These are phyloP conservation scores for Phytoseiulus persimilis DNA, from an alignment of 2,888 invertebrate genomes.

Conservation along the genomic window DNA sequence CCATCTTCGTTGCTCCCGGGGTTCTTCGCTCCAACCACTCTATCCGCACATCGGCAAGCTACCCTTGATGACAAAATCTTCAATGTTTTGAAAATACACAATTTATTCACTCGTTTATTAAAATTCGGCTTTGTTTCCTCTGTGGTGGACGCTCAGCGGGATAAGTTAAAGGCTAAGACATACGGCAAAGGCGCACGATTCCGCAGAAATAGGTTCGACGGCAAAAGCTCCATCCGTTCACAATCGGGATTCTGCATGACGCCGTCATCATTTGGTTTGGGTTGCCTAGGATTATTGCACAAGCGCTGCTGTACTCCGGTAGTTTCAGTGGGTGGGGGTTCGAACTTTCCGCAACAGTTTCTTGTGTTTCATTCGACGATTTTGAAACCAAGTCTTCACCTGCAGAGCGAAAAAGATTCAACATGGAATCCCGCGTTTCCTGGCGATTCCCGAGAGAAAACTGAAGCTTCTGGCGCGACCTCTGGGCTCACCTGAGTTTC, in stretches of 20 bases:
- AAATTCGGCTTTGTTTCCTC: background rate
- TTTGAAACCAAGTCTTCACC: slow-evolving; percentile 47
- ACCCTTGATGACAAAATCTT: background rate
- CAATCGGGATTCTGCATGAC: background rate
- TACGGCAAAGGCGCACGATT: background rate
- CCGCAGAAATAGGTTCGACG: background rate
- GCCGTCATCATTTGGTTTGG: background rate
- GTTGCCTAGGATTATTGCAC: background rate
- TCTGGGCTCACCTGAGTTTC: slow-evolving; percentile 78
- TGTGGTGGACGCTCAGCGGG: background rate
- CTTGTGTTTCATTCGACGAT: slow-evolving; percentile 46
- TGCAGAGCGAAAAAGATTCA: slow-evolving; percentile 10
- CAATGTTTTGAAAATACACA: background rate
- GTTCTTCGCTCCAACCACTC: no score
- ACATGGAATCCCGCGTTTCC: background rate
- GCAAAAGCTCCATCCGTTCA: background rate
- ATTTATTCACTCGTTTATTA: background rate
- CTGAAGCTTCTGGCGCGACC: no score
- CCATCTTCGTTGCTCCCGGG: no score
- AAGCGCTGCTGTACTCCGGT: background rate
- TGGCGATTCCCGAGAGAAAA: background rate
- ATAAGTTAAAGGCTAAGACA: background rate
- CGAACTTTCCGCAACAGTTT: slow-evolving; percentile 41
- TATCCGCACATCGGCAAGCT: no score
- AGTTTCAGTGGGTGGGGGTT: background rate